Base-by-base conservation (phyloP, 2,113 vertebrate species). In the Cavia porcellus region DNA sequence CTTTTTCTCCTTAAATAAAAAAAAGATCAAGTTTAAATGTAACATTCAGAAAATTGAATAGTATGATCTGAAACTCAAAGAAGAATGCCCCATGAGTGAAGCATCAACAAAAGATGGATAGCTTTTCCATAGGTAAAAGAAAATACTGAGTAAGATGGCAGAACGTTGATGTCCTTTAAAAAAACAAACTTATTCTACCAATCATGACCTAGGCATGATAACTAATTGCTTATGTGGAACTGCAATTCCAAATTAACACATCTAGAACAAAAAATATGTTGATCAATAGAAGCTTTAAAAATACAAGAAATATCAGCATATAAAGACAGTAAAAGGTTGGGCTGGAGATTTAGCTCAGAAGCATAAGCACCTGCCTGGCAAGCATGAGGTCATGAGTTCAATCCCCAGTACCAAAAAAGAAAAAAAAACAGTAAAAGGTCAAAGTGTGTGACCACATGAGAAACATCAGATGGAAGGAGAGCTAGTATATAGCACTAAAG, bases 1-100 rank as follows among this genome's bases (percentile, higher is more conserved):
- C 38, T 38, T 38, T 38, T 38, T 38, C 38, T 38, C 38, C 38
- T 38, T 38, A 38, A 38, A 38, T 38, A 38, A 38, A 38, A 38
- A 59, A 12, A 95, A 75, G 15, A 74, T 1, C 25, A 75, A 68
- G 47, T 52, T 89, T 68, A 90, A 83, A 86, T 68, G 15, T 86
- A 66, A 68, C 55, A 30, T 89, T 94, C 66, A 94, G 64, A 90
- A 75, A 80, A 86, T 15, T 75, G 42, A 68, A n/a, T n/a, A 11
- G 47, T 80, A 0, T 59, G 68, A 55, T 50, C 47, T 92, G 84
- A 14, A 75, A 87, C 32, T 89, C 28, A 11, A 70, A 62, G 17
- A 25, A 62, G 64, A 88, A 88, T 19, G 24, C 32, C 45, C 68
- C 19, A n/a, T 61, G 15, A 62, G 80, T 52, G 11, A 77, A 61